Percentiles rank a stretch among this genome's conserved stretches.
These are phyloP conservation scores for Ischnura elegans DNA, from an alignment of 2,888 invertebrate genomes.

Conservation along the genomic window DNA sequence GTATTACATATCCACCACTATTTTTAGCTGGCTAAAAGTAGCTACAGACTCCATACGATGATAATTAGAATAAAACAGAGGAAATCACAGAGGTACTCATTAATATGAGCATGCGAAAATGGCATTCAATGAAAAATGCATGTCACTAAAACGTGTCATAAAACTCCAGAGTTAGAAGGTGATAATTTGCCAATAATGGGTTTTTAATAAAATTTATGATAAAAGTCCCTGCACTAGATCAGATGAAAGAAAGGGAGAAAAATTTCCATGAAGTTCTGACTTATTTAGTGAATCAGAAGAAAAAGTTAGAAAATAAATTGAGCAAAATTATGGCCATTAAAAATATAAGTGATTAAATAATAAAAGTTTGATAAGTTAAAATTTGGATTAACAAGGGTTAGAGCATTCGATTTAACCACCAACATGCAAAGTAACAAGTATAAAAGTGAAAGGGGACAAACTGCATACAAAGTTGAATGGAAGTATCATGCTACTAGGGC, in stretches of 20 bases:
- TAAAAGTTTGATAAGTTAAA: constrained; percentile 21
- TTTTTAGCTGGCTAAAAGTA: constrained; percentile 3
- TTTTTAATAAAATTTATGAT: neutral
- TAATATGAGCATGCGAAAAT: constrained; percentile 48
- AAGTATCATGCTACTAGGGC: constrained; percentile 38
- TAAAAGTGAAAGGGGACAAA: constrained; percentile 55
- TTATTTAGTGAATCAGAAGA: neutral
- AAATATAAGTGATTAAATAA: constrained; percentile 5
- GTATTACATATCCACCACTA: constrained; percentile 23
- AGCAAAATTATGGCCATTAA: constrained; percentile 26
- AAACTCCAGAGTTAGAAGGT: neutral
- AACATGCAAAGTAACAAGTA: constrained; percentile 52
- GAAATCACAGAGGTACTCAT: constrained; percentile 4
- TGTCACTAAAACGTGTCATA: neutral
- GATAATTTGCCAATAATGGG: neutral
- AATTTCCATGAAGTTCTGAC: neutral
- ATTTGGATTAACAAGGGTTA: constrained; percentile 20
- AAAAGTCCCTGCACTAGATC: constrained; percentile 9
- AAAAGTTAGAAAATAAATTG: constrained; percentile 21
- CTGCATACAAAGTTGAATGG: constrained; percentile 20
- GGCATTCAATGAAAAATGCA: constrained; percentile 55
- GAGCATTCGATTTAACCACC: constrained; percentile 47
- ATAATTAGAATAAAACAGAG: constrained; percentile 17
- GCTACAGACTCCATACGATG: constrained; percentile 5
- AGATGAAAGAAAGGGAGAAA: constrained; percentile 27